Base-by-base conservation (phyloP, 2,797 vertebrate species). In the Chelon auratus region DNA sequence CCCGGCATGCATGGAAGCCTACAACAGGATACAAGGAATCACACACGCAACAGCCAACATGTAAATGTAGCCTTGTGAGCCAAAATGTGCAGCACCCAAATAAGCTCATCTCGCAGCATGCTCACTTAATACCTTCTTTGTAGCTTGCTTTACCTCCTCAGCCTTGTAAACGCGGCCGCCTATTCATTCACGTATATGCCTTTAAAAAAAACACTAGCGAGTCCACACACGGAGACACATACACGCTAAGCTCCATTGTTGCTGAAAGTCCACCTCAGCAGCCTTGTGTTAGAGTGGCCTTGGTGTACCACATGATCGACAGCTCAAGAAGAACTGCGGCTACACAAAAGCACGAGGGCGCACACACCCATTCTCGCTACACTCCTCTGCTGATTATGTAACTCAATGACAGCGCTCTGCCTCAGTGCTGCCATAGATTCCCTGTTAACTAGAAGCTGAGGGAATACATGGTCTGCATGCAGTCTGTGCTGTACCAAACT, bases 341-440 rank as follows among this genome's bases (percentile, higher is more conserved):
- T 81, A 75, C 68, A 72, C 75, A 62, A 77, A 81, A 50, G 77
- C 77, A 72, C n/a, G 7, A 50, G 43, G 24, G 56, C 71, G n/a
- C 56, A 15, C 47, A 62, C 61, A 40, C 74, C 43, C 64, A 75
- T 30, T 24, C 77, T 72, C 59, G 70, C 80, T 77, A 63, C 71
- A 72, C 66, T 81, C 73, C 84, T 82, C 88, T 87, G 87, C 89
- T 91, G 91, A 92, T 93, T 91, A 92, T 90, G 89, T 91, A 92
- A 93, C 83, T 90, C 89, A 87, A 91, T 88, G 91, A 91, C 89
- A 89, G 85, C 47, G 71, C 91, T 91, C 86, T 91, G 90, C 88
- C 85, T 91, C 87, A 85, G 77, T 79, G 86, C 88, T 86, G 87
- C 85, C 87, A 90, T 85, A 87, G 88, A 92, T 88, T 90, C 89